Conservation (phyloP, 2,888 invertebrate genomes). For the Synanthedon andrenaeformis region DNA sequence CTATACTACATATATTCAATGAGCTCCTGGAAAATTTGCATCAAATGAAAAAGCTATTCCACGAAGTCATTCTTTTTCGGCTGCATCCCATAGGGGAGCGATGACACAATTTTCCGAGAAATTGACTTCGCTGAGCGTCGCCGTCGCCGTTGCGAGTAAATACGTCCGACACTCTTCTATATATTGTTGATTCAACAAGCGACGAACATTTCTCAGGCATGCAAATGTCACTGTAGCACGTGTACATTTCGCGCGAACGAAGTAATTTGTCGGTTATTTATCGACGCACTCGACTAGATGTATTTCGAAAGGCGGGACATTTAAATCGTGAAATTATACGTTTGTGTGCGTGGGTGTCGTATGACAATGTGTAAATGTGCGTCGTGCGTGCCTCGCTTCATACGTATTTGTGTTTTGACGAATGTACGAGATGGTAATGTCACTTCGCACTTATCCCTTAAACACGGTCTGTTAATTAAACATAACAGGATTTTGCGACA, state of each 20-base stretch:
- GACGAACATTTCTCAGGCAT: slow-evolving; percentile 49
- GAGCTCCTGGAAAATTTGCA: too few relatives aligned
- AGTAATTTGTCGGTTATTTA: slow-evolving; percentile 66
- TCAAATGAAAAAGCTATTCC: too few relatives aligned
- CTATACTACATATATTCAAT: too few relatives aligned
- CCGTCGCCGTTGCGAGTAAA: not conserved
- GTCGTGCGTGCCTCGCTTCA: slow-evolving; percentile 4
- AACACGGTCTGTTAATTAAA: not conserved
- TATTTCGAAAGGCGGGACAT: slow-evolving; percentile 53
- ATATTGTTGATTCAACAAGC: slow-evolving; percentile 8
- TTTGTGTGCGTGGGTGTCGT: slow-evolving; percentile 47
- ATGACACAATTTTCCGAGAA: not conserved
- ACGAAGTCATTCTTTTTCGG: too few relatives aligned
- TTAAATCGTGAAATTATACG: slow-evolving; percentile 63
- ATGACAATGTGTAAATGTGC: slow-evolving; percentile 57
- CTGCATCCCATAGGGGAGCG: not conserved
- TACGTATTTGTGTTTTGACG: not conserved
- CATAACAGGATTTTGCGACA: not conserved
- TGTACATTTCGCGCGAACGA: slow-evolving; percentile 37
- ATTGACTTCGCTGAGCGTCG: not conserved
- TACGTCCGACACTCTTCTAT: not conserved
- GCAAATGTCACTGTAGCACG: slow-evolving; percentile 51
- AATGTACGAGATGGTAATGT: not conserved
- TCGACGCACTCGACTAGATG: slow-evolving; percentile 39
- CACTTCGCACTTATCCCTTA: not conserved